These are phyloP conservation scores for Eira barbara DNA, from an alignment of 2,113 vertebrate species.

Conservation along the genomic window DNA sequence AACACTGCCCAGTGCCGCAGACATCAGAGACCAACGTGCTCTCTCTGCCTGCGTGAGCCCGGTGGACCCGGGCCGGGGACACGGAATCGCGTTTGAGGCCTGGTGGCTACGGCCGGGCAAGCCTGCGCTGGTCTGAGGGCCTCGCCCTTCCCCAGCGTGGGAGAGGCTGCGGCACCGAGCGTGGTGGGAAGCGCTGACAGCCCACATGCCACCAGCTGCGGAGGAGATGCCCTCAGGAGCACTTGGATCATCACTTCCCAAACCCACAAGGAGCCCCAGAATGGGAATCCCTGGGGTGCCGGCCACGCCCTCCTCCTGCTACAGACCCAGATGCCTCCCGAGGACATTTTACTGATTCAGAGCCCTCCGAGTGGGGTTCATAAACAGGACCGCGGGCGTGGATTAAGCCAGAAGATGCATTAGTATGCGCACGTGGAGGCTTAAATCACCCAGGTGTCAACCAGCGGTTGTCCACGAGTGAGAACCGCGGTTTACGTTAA, in stretches of 20 bases:
- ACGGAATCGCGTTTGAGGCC: accelerated
- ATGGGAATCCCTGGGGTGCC: background rate
- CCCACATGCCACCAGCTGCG: accelerated
- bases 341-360: background rate
- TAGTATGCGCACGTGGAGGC: background rate
- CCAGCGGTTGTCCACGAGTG: background rate
- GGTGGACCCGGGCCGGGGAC: background rate
- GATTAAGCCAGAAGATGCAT: background rate
- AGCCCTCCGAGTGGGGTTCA: background rate
- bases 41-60: accelerated
- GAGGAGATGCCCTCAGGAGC: background rate
- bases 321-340: background rate
- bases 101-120: accelerated
- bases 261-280: background rate
- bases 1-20: background rate
- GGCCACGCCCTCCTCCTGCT: background rate
- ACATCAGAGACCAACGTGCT: background rate
- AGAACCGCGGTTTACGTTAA: background rate
- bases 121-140: background rate
- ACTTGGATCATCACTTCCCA: background rate
- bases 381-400: background rate
- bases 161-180: background rate
- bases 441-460: background rate
- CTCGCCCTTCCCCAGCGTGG: no score
- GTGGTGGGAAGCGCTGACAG: background rate